A percentile compares a stretch with the other conserved stretches of the same genome.
Evolutionary conservation across 2,797 vertebrate genomes (phyloP).

Genomic region (Salarias fasciatus): DNA sequence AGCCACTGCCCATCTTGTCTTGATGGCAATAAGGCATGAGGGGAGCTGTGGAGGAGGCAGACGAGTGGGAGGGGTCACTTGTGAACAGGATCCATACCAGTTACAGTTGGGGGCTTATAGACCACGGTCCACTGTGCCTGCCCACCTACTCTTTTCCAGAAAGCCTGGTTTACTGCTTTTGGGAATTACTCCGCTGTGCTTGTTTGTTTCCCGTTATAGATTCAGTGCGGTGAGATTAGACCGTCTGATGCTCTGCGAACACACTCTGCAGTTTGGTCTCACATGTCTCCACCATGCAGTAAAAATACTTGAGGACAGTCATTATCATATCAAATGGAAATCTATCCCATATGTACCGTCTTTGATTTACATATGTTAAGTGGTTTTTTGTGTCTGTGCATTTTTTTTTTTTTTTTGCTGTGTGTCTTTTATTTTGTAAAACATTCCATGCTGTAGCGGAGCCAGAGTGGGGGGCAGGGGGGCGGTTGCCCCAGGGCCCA

Average conservation of each 20-base stretch:
- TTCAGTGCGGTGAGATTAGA: conserved; percentile 39
- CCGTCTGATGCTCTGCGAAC: conserved; percentile 44
- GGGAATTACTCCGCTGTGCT: conserved; percentile 31
- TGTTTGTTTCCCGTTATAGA: conserved; percentile 42
- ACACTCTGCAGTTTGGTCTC: conserved; percentile 41
- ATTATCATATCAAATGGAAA: conserved; percentile 2
- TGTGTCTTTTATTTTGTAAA: too few species aligned
- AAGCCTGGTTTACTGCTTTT: conserved; percentile 30
- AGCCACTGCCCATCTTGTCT: conserved; percentile 57
- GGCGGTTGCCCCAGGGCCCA: too few species aligned
- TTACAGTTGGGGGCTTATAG: conserved; percentile 31
- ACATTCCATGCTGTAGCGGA: too few species aligned
- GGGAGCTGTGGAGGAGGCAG: conserved; percentile 29
- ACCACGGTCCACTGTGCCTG: conserved; percentile 22
- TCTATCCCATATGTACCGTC: too few species aligned
- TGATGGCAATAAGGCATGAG: conserved; percentile 48
- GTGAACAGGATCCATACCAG: conserved; percentile 53
- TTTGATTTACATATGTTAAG: too few species aligned
- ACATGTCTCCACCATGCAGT: conserved; percentile 14
- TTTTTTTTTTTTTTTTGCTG: too few species aligned
- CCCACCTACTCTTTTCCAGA: conserved; percentile 19
- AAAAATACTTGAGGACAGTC: conserved; percentile 11
- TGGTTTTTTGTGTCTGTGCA: too few species aligned
- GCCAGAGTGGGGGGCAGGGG: too few species aligned
- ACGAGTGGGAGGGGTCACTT: conserved; percentile 31